Conservation (phyloP, 2,797 vertebrate genomes). For the Gobio occitaniae region DNA sequence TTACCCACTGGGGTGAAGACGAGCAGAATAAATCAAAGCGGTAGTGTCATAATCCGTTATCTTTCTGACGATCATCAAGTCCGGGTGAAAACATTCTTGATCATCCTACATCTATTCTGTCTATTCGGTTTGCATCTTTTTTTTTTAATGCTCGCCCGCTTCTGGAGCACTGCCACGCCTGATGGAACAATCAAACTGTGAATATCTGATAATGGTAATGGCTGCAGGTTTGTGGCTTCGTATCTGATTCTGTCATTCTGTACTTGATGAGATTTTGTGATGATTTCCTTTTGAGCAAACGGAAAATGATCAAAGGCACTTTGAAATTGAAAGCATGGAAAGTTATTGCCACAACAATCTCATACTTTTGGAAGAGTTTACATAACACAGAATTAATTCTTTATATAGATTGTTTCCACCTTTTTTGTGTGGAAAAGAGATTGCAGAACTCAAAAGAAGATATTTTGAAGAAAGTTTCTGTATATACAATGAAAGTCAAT, state of each 20-base stretch:
- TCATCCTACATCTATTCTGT: slow-evolving; percentile 31
- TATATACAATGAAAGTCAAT: neutral
- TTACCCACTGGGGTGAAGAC: slow-evolving; percentile 43
- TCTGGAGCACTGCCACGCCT: neutral
- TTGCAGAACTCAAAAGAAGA: neutral
- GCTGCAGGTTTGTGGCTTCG: slow-evolving; percentile 22
- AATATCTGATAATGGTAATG: slow-evolving; percentile 30
- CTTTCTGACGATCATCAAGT: slow-evolving; percentile 31
- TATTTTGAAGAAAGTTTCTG: neutral
- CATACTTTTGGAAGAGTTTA: neutral
- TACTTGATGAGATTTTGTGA: slow-evolving; percentile 34
- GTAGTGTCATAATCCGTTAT: slow-evolving; percentile 37
- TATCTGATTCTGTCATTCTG: slow-evolving; percentile 26
- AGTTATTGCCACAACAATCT: neutral
- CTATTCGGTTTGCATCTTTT: slow-evolving; percentile 28
- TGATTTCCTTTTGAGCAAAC: slow-evolving; percentile 23
- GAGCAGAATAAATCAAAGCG: slow-evolving; percentile 42
- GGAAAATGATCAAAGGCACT: slow-evolving; percentile 31
- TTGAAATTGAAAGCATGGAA: slow-evolving; percentile 18
- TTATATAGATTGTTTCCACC: slow-evolving; percentile 41
- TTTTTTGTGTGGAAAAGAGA: slow-evolving; percentile 50
- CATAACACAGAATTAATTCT: slow-evolving; percentile 47
- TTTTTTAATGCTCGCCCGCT: neutral
- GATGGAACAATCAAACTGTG: slow-evolving; percentile 6
- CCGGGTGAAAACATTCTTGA: slow-evolving; percentile 42